Conservation (phyloP, 2,888 invertebrate species). For the Epistrophella euchroma region DNA sequence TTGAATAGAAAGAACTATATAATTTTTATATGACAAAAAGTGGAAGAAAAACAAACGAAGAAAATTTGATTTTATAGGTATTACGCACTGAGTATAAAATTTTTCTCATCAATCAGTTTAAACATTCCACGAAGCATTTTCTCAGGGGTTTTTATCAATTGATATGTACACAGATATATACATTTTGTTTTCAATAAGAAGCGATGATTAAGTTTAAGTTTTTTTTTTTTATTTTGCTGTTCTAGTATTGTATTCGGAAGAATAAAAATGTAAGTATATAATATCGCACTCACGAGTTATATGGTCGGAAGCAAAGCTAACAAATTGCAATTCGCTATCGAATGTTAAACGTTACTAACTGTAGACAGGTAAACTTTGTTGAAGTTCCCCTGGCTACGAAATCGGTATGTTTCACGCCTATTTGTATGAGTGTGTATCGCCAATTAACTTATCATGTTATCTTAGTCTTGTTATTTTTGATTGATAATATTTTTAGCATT, state of each 20-base stretch:
- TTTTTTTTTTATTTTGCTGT: constrained; percentile 33
- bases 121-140: constrained; percentile 28
- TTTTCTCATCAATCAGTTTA: constrained; percentile 36
- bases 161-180: not conserved
- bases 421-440: constrained; percentile 35
- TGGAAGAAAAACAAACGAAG: not conserved
- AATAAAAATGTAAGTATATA: constrained; percentile 7
- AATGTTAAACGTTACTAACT: constrained; percentile 63
- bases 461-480: constrained; percentile 19
- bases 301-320: constrained; percentile 29
- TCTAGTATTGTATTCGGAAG: constrained; percentile 2
- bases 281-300: constrained; percentile 3
- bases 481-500: constrained; percentile 39
- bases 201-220: constrained; percentile 53
- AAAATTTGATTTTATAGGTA: constrained; percentile 39
- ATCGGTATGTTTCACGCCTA: constrained; percentile 5
- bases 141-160: constrained; percentile 33
- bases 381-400: constrained; percentile 46
- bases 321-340: constrained; percentile 60
- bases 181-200: constrained; percentile 34
- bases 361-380: constrained; percentile 30
- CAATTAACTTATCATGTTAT: constrained; percentile 63
- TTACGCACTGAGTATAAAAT: constrained; percentile 41
- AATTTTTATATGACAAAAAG: not conserved
- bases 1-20: not conserved